These are phyloP conservation scores for Porites divaricata DNA, from an alignment of 92 coral and sea anemone genomes.

Conservation along the genomic window DNA sequence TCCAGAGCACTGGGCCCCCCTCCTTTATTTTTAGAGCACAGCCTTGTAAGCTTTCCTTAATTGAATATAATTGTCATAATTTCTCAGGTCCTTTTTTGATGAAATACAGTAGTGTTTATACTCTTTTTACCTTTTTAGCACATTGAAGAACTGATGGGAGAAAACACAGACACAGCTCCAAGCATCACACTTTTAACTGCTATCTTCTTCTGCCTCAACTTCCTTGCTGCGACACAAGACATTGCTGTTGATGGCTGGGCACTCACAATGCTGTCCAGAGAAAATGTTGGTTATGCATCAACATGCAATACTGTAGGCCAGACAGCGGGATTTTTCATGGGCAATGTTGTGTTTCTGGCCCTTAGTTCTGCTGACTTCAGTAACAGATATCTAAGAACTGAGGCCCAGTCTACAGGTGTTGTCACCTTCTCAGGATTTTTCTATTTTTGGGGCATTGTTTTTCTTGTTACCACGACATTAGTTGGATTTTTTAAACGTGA, in stretches of 20 bases:
- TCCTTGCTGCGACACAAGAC: constrained; percentile 98
- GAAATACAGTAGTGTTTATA: neutral
- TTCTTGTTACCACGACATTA: constrained; percentile 84
- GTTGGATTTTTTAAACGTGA: constrained; percentile 92
- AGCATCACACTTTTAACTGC: constrained; percentile 73
- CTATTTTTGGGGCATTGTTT: constrained; percentile 91
- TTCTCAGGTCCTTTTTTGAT: no score
- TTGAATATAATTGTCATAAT: no score
- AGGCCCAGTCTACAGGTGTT: constrained; percentile 71
- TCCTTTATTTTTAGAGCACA: no score
- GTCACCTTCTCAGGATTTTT: constrained; percentile 84
- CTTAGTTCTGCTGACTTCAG: constrained; percentile 90
- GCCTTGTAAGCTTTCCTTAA: no score
- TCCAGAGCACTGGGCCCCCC: no score
- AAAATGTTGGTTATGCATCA: constrained; percentile 97
- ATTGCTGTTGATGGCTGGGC: constrained; percentile 99
- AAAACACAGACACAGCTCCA: constrained; percentile 55
- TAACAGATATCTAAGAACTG: constrained; percentile 82
- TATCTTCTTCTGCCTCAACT: constrained; percentile 84
- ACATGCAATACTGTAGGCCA: constrained; percentile 97
- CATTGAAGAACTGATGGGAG: constrained; percentile 75
- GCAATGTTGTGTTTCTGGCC: constrained; percentile 96
- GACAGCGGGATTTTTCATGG: constrained; percentile 96
- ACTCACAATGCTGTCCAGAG: constrained; percentile 91
- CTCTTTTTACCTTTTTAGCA: constrained; percentile 53